These are phyloP conservation scores for Phenacoccus solenopsis DNA, from an alignment of 1,140 invertebrate species.

Conservation along the genomic window DNA sequence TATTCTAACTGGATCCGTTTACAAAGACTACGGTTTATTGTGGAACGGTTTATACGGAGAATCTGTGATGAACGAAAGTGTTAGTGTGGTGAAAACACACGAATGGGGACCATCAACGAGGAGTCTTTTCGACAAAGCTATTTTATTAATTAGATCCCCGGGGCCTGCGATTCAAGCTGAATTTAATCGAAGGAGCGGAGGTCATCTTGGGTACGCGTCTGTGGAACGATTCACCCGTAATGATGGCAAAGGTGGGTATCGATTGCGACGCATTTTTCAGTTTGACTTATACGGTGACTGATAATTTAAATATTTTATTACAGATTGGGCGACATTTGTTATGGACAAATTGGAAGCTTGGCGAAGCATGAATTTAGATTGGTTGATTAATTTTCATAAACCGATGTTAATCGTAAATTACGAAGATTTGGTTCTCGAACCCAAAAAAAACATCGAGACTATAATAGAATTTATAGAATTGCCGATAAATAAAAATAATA, in stretches of 20 bases:
- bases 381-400: conserved; percentile 54
- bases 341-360: conserved; percentile 48
- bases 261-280: not conserved
- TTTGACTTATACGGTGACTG: not conserved
- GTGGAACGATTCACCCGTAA: conserved; percentile 46
- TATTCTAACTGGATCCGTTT: conserved; percentile 59
- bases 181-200: conserved; percentile 55
- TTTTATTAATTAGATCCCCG: conserved; percentile 56
- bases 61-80: conserved; percentile 57
- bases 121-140: conserved; percentile 46
- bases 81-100: conserved; percentile 65
- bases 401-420: conserved; percentile 56
- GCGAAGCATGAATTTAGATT: conserved; percentile 51
- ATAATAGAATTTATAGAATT: conserved; percentile 49
- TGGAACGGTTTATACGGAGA: conserved; percentile 67
- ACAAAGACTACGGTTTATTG: conserved; percentile 58
- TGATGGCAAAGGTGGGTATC: conserved; percentile 44
- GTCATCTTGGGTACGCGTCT: conserved; percentile 54
- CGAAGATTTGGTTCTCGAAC: conserved; percentile 48
- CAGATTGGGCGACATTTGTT: conserved; percentile 61
- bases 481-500: conserved; percentile 37
- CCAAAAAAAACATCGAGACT: conserved; percentile 41
- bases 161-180: conserved; percentile 55
- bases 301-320: conserved; percentile 7
- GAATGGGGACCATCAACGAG: conserved; percentile 48